Evolutionary conservation across 2,113 vertebrate genomes (phyloP), one percentile per base, ranked within the genome.

Genomic region (Laticauda colubrina): DNA sequence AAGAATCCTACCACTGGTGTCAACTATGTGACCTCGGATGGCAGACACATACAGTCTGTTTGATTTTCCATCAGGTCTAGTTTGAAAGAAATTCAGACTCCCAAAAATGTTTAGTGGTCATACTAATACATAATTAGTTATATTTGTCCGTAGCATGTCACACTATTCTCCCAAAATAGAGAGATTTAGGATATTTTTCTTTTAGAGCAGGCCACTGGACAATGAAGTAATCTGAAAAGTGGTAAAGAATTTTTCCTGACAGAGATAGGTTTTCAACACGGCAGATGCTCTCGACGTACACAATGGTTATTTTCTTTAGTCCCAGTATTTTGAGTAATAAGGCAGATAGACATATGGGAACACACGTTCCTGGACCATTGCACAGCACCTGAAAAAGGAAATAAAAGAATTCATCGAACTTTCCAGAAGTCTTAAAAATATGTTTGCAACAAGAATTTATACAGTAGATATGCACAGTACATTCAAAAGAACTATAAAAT

Each of bases 221-320:
- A 85, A 99, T 97, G 97, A 99, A 99, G 94, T 98, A 98, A 97
- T 99, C 98, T 0, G 98, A 98, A 87, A 99, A 92, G 69, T 96
- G 96, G 94, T 98, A 98, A 21, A 99, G 98, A 96, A 99, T 98
- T 96, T 96, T 98, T 89, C 99, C 99, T 0, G 98, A 99, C 11
- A 99, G 96, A 0, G 99, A 99, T 89, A 99, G 96, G 0, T 97
- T 98, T 96, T 99, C 98, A 69, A 99, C 99, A 0, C 99, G 98
- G 97, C 99, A 99, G 95, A 99, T 97, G 95, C 99, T 99, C 92
- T 99, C 99, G 21, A 99, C 97, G 5, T 99, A 99, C 94, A 99
- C 98, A 56, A 99, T 98, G 93, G 98, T 94, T 85, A 99, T 97
- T 96, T 97, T 99, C 97, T 99, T 99, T 91, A 99, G 91, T 95